These are phyloP conservation scores for Isoperla grammatica DNA, from an alignment of 2,888 invertebrate genomes.

Conservation along the genomic window DNA sequence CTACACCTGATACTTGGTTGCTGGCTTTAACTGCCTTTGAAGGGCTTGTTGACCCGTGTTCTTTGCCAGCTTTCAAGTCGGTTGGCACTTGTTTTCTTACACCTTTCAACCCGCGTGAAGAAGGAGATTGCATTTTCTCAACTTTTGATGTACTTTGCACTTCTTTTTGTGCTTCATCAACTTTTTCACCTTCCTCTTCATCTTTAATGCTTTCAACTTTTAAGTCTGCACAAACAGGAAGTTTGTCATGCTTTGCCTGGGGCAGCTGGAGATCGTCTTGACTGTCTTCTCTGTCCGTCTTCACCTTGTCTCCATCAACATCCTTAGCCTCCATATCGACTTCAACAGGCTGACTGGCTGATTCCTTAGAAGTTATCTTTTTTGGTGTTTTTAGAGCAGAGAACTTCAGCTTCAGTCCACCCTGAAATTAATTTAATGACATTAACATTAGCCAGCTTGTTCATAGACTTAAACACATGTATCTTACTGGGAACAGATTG, in stretches of 20 bases:
- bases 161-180: no score
- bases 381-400: conserved; percentile 43
- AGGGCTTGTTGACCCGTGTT: neutral
- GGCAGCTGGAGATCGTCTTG: no score
- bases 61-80: neutral
- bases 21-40: neutral
- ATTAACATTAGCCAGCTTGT: no score
- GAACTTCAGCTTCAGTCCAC: conserved; percentile 48
- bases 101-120: neutral
- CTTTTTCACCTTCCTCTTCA: no score
- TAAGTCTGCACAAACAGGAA: no score
- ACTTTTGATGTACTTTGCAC: neutral
- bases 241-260: no score
- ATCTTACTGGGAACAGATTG: no score
- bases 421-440: conserved; percentile 37
- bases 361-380: neutral
- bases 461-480: no score
- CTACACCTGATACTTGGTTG: neutral
- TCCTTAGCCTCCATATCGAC: neutral
- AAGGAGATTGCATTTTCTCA: neutral
- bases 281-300: neutral
- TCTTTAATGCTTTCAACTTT: no score
- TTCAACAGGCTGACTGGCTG: neutral
- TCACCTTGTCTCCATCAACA: conserved; percentile 7
- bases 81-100: conserved; percentile 5